Evolutionary conservation across 2,113 vertebrate genomes (phyloP).

Genomic region (Notechis scutatus): DNA sequence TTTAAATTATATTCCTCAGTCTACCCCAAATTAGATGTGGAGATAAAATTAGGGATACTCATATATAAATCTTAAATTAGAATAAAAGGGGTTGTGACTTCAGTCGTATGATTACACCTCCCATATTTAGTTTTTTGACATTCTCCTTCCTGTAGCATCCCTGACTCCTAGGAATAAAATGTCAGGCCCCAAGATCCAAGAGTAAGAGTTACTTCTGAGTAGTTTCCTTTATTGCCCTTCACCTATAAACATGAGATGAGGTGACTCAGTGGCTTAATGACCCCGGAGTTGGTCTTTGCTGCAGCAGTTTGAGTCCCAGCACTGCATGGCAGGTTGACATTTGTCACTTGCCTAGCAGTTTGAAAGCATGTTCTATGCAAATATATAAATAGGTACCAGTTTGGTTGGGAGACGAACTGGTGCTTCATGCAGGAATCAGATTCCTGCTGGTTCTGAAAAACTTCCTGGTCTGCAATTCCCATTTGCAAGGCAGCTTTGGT

Average conservation of each 20-base stretch:
- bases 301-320: no score
- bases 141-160: neutral
- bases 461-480: neutral
- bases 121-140: neutral
- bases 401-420: neutral
- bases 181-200: no score
- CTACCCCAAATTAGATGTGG: neutral
- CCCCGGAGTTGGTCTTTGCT: neutral
- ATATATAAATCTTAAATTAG: neutral
- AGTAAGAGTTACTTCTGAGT: neutral
- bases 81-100: neutral
- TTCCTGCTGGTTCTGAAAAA: neutral
- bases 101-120: neutral
- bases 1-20: no score
- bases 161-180: neutral
- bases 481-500: neutral
- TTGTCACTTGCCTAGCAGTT: neutral
- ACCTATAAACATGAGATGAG: neutral
- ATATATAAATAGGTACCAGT: neutral
- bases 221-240: no score
- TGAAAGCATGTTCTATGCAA: neutral
- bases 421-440: neutral
- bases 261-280: neutral
- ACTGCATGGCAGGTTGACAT: no score
- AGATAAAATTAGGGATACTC: neutral